Evolutionary conservation across 1,140 invertebrate genomes (phyloP), one percentile per base, ranked within the genome.

Genomic region (Branchinecta lynchi): DNA sequence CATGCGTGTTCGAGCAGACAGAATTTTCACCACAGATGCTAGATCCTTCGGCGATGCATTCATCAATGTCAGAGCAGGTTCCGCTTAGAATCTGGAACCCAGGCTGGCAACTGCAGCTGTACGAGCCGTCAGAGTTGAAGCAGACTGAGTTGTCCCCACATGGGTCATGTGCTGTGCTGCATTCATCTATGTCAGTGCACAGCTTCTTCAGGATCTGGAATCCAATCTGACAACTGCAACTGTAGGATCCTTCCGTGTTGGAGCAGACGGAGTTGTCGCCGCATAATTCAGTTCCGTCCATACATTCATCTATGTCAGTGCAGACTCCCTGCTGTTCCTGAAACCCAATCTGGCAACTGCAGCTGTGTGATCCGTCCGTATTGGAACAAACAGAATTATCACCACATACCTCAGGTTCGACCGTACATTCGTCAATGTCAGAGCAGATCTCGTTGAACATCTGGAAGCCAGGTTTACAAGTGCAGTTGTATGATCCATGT

Each of bases 61-160:
- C 76, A 32, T 79, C 75, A 78, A 76, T 77, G 86, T 85, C 85
- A 71, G 84, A 78, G 78, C 86, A 88, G 12, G 79, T 79, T 68
- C 81, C 81, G 43, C 79, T 77, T 71, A 80, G 79, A 21, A 79
- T 79, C 73, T 83, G 82, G 74, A 86, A 89, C 10, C 89, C 89
- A 71, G 84, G 81, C 72, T 86, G 85, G 76, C 92, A 95, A 17
- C 84, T 82, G 75, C 92, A 95, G 68, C 85, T 83, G 77, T 86
- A 94, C 12, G 89, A 89, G 3, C 92, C 92, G 3, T 85, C 78
- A 0, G 86, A 88, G 77, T 95, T 95, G 17, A 87, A 78, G 76
- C 93, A 94, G 10, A 84, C 5, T 32, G 32, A 32, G 5, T 32
- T 79, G 73, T 87, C 77, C 66, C 78, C 78, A 72, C 83, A 84